phyloP scores from a whole-genome alignment of 2,797 vertebrate species.

The Uromys caudimaculatus region DNA sequence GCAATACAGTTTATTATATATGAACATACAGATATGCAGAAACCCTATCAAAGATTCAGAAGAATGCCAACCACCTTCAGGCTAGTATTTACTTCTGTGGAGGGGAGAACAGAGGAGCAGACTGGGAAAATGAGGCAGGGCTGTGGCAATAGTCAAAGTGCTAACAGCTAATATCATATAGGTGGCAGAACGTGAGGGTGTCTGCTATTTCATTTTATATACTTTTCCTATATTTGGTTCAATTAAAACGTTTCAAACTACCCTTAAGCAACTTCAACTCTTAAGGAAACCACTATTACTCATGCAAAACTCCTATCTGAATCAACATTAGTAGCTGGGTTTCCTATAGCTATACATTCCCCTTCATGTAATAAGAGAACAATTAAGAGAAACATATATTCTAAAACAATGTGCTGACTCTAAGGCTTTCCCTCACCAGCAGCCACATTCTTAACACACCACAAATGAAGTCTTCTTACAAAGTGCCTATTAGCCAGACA shows the following conservation, averaged over 20 bases:
- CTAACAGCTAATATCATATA: background rate
- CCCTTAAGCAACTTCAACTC: constrained; percentile 8
- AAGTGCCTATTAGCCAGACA: constrained; percentile 63
- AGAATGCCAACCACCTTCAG: background rate
- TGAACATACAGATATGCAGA: background rate
- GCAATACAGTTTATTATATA: constrained; percentile 4
- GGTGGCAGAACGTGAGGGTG: background rate
- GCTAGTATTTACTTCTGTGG: background rate
- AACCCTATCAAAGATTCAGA: constrained; percentile 42
- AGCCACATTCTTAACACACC: constrained; percentile 66
- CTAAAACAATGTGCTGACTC: constrained; percentile 29
- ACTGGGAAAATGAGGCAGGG: background rate
- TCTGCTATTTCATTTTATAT: background rate
- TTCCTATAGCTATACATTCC: constrained; percentile 20
- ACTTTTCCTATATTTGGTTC: background rate
- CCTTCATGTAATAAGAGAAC: constrained; percentile 44
- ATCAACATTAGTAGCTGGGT: background rate
- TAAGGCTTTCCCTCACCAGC: constrained; percentile 43
- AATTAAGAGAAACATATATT: constrained; percentile 64
- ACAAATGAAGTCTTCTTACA: constrained; percentile 49
- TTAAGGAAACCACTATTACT: background rate
- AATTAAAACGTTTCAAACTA: constrained; percentile 43
- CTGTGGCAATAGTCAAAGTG: background rate
- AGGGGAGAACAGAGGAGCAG: background rate
- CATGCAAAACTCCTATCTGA: constrained; percentile 27